These are phyloP conservation scores for Sorex araneus DNA, from an alignment of 2,113 vertebrate genomes.

Conservation along the genomic window DNA sequence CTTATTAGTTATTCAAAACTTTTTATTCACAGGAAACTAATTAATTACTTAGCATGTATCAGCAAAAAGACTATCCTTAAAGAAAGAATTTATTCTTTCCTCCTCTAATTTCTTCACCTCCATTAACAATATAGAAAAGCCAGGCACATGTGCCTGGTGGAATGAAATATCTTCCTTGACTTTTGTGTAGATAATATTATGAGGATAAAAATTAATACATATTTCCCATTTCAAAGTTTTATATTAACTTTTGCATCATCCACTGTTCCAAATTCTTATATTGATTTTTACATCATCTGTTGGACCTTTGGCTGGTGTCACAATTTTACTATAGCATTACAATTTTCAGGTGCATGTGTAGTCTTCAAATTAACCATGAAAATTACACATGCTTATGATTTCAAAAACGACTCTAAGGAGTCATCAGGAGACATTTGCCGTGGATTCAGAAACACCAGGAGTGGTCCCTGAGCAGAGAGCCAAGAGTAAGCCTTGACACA, in stretches of 20 bases:
- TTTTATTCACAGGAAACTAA: conserved; percentile 13
- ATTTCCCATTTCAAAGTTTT: conserved; percentile 25
- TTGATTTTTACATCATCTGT: background rate
- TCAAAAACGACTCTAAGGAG: background rate
- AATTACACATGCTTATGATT: background rate
- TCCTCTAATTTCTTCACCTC: conserved; percentile 11
- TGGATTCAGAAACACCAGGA: too few relatives aligned
- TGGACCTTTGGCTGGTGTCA: background rate
- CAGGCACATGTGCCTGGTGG: background rate
- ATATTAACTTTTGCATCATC: background rate
- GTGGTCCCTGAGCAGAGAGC: too few relatives aligned
- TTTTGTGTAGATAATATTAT: background rate
- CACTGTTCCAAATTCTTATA: too few relatives aligned
- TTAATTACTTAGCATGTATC: background rate
- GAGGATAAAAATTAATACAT: conserved; percentile 18
- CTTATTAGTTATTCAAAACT: conserved; percentile 26
- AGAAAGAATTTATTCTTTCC: background rate
- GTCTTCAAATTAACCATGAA: background rate
- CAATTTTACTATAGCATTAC: background rate
- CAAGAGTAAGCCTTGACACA: too few relatives aligned
- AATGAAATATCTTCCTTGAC: background rate
- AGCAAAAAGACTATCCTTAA: background rate
- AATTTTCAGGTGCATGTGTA: background rate
- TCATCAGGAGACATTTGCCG: too few relatives aligned
- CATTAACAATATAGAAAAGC: conserved; percentile 6